Conservation (phyloP, 2,113 vertebrate genomes). For the Crotophaga sulcirostris region DNA sequence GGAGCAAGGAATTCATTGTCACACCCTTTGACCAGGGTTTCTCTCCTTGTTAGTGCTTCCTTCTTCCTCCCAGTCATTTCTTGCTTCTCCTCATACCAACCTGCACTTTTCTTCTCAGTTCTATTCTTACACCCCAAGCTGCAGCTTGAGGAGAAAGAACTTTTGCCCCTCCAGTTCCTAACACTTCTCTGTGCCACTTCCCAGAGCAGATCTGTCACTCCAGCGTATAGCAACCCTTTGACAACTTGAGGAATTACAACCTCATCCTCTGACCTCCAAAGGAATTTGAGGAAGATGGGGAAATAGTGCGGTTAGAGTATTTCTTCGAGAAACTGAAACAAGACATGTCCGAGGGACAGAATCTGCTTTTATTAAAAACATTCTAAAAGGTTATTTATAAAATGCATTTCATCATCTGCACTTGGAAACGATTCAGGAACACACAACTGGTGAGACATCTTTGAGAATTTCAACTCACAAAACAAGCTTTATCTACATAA, state of each 20-base stretch:
- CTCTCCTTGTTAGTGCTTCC: background rate
- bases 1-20: background rate
- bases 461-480: background rate
- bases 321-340: background rate
- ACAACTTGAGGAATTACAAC: background rate
- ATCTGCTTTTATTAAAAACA: constrained; percentile 55
- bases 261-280: background rate
- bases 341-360: background rate
- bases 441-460: background rate
- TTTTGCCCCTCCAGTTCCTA: background rate
- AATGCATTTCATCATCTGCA: background rate
- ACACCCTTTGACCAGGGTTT: background rate
- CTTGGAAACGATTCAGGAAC: background rate
- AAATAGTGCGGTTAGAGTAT: background rate
- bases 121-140: background rate
- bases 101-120: background rate
- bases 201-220: background rate
- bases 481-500: background rate
- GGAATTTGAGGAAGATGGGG: background rate
- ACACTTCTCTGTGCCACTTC: background rate
- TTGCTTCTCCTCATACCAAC: background rate
- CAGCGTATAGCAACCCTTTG: background rate
- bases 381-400: constrained; percentile 52
- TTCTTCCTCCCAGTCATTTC: background rate
- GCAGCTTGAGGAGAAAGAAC: background rate